Evolutionary conservation across 2,113 vertebrate species (phyloP).

Genomic region (Setophaga coronata): DNA sequence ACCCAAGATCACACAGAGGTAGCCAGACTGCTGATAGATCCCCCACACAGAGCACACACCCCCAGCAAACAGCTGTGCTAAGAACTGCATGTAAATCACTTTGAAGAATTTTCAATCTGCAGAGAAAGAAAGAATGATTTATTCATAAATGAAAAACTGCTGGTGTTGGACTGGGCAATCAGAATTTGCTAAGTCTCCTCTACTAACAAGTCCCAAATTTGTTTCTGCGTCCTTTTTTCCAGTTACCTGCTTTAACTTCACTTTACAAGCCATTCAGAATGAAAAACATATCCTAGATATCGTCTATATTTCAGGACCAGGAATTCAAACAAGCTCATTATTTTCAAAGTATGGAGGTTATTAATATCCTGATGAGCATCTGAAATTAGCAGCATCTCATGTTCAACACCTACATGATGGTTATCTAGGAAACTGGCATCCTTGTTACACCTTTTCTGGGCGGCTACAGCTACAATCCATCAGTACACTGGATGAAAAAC

Average conservation of each 20-base stretch:
- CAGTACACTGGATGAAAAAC: constrained; percentile 40
- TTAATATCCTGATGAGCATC: constrained; percentile 52
- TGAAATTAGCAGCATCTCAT: constrained; percentile 52
- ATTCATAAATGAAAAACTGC: constrained; percentile 6
- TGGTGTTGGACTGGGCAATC: not conserved
- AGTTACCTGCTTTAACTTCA: not conserved
- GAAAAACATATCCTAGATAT: not conserved
- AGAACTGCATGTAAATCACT: not conserved
- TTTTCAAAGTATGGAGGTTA: constrained; percentile 21
- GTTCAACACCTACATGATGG: constrained; percentile 47
- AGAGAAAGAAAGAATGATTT: constrained; percentile 1
- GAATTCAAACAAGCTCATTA: constrained; percentile 26
- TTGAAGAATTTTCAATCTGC: constrained; percentile 40
- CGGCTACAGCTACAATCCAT: not conserved
- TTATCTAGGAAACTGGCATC: constrained; percentile 52
- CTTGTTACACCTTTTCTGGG: constrained; percentile 8
- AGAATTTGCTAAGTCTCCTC: not conserved
- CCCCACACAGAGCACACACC: constrained; percentile 42
- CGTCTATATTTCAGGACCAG: not conserved
- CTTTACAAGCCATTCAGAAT: not conserved
- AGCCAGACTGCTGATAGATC: constrained; percentile 61
- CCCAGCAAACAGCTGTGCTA: constrained; percentile 56
- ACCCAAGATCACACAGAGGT: constrained; percentile 64
- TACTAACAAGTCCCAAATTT: not conserved
- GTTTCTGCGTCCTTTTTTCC: not conserved